Evolutionary conservation across 2,113 vertebrate species (phyloP).

Genomic region (Caranx ignobilis): DNA sequence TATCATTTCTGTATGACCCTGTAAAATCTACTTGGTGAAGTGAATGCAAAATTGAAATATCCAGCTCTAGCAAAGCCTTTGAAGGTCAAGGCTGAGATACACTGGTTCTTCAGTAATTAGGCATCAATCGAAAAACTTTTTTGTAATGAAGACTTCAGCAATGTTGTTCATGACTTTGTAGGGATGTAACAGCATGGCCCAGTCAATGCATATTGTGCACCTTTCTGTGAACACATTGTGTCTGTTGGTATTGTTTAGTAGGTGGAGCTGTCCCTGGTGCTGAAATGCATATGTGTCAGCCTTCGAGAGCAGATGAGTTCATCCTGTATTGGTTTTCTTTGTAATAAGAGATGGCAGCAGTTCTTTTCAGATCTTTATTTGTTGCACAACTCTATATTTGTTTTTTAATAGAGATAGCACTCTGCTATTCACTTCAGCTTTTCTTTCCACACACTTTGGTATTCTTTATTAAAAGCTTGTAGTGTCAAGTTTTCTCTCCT

Average conservation of each 20-base stretch:
- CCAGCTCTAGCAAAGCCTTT: neutral
- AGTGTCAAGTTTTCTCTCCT: neutral
- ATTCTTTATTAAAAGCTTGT: neutral
- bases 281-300: conserved; percentile 3
- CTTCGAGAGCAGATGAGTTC: neutral
- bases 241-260: neutral
- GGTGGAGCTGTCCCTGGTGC: neutral
- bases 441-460: neutral
- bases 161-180: neutral
- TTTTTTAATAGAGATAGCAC: neutral
- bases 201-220: neutral
- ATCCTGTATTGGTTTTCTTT: neutral
- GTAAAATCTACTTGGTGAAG: neutral
- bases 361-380: neutral
- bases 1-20: neutral
- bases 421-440: neutral
- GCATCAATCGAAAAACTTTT: neutral
- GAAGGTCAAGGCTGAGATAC: neutral
- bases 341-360: neutral
- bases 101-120: neutral
- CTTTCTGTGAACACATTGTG: neutral
- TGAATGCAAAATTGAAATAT: neutral
- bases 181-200: neutral
- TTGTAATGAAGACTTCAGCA: neutral
- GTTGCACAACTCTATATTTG: neutral